Evolutionary conservation across 2,113 vertebrate genomes (phyloP).

Genomic region (Triplophysa siluroides): DNA sequence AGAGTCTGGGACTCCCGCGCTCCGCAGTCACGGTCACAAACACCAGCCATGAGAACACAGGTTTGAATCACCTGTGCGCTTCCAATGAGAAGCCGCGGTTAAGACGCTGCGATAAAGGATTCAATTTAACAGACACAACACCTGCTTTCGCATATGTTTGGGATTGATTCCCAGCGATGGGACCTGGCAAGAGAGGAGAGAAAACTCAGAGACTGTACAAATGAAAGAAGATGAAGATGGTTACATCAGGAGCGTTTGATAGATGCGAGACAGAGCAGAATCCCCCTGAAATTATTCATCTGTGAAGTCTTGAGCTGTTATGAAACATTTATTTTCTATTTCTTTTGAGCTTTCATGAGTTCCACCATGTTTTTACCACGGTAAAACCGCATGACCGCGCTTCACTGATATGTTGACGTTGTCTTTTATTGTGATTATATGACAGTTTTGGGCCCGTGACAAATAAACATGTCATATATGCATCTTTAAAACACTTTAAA

Average conservation of each 20-base stretch:
- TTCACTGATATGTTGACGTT: no score
- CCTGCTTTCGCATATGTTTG: conserved; percentile 73
- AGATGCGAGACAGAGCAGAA: neutral
- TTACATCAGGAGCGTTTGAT: neutral
- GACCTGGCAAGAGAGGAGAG: conserved; percentile 51
- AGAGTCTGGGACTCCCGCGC: neutral
- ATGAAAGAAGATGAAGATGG: conserved; percentile 13
- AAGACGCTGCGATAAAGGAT: conserved; percentile 68
- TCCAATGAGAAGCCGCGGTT: conserved; percentile 43
- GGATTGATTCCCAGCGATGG: conserved; percentile 62
- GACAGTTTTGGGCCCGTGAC: no score
- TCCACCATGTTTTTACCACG: no score
- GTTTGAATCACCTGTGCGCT: conserved; percentile 18
- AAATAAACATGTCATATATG: no score
- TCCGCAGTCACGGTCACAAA: conserved; percentile 13
- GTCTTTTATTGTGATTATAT: no score
- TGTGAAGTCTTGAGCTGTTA: no score
- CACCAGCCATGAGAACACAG: conserved; percentile 25
- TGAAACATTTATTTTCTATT: no score
- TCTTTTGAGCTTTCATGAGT: no score
- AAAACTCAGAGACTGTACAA: conserved; percentile 19
- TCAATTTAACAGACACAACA: conserved; percentile 66
- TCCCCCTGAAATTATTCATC: neutral
- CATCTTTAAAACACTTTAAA: no score
- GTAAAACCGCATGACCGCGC: no score